These are phyloP conservation scores for Dendrolimus kikuchii DNA, from an alignment of 1,140 invertebrate species.

Conservation along the genomic window DNA sequence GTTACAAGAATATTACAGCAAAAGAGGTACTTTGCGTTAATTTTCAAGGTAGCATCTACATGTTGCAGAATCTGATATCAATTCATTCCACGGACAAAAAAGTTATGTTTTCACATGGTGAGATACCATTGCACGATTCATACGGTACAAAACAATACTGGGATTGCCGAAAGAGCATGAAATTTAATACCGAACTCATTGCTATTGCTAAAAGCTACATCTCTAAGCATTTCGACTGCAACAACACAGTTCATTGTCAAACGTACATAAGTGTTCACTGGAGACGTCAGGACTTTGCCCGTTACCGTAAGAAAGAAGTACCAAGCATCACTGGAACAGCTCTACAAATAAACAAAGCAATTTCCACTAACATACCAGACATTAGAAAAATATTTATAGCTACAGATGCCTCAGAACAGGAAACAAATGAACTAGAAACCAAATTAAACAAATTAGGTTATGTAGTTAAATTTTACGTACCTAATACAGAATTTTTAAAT, in stretches of 20 bases:
- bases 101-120: conserved; percentile 89
- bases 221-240: conserved; percentile 76
- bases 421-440: conserved; percentile 65
- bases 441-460: conserved; percentile 36
- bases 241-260: conserved; percentile 75
- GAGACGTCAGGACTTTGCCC: conserved; percentile 87
- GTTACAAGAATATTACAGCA: conserved; percentile 75
- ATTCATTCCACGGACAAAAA: conserved; percentile 57
- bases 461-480: conserved; percentile 40
- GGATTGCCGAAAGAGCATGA: conserved; percentile 91
- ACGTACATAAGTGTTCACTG: conserved; percentile 88
- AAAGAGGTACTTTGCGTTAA: conserved; percentile 83
- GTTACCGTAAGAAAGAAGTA: conserved; percentile 76
- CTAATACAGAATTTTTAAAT: conserved; percentile 65
- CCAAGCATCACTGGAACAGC: conserved; percentile 82
- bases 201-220: conserved; percentile 83
- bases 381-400: conserved; percentile 85
- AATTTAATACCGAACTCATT: conserved; percentile 83
- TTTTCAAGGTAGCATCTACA: conserved; percentile 85
- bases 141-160: conserved; percentile 91
- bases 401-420: conserved; percentile 80
- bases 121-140: conserved; percentile 89
- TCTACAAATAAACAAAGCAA: conserved; percentile 76
- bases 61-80: conserved; percentile 73
- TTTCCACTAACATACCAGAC: conserved; percentile 71